These are phyloP conservation scores for Limosa lapponica DNA, from an alignment of 2,797 vertebrate genomes.

Conservation along the genomic window DNA sequence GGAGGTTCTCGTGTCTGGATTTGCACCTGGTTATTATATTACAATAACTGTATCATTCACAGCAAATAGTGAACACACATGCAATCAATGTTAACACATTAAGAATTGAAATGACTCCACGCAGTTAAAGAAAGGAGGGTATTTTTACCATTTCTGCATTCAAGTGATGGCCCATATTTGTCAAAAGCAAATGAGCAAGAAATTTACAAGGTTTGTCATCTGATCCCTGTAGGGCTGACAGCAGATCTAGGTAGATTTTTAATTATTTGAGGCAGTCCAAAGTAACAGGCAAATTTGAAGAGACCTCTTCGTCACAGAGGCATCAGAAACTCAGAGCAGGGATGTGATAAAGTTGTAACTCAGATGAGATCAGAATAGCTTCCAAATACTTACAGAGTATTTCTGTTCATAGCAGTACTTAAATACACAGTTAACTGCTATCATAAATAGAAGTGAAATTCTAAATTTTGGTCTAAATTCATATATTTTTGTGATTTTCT, in stretches of 20 bases:
- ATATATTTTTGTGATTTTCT: not conserved
- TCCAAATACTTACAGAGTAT: not conserved
- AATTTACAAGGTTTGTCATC: not conserved
- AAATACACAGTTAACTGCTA: not conserved
- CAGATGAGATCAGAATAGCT: not conserved
- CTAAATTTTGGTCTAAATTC: not conserved
- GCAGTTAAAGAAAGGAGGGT: not conserved
- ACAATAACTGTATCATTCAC: not conserved
- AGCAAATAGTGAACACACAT: not conserved
- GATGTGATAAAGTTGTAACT: not conserved
- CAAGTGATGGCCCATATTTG: not conserved
- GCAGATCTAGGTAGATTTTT: not conserved
- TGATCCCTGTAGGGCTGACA: not conserved
- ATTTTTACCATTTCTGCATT: not conserved
- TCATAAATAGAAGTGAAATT: not conserved
- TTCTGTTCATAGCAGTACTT: not conserved
- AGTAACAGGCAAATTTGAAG: not conserved
- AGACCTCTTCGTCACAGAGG: not conserved
- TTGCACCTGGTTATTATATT: not conserved
- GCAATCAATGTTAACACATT: not conserved
- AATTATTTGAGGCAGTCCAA: not conserved
- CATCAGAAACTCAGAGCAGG: accelerated
- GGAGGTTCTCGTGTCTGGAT: not conserved
- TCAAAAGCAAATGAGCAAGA: not conserved
- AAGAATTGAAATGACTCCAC: not conserved